Evolutionary conservation across 2,888 invertebrate species (phyloP), one percentile per base, ranked within the genome.

Genomic region (Cheilosia urbana): DNA sequence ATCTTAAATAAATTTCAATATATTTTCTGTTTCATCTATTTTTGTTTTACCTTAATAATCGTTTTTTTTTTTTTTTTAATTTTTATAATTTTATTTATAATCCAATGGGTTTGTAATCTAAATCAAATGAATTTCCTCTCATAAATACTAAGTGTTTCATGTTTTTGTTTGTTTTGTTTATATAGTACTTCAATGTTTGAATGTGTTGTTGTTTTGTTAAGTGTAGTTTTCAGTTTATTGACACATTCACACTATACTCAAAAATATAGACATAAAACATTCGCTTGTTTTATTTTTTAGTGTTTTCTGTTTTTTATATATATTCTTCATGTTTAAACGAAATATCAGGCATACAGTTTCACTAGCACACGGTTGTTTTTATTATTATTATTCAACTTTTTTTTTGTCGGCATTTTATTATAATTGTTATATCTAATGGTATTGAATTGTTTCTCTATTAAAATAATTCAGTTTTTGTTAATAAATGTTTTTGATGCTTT

Each of bases 191-290:
- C 51, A 81, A 79, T 87, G 57, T 75, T 82, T 73, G 66, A 58
- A 60, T 80, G 72, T 82, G 73, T 51, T 82, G 65, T 83, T 63
- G 24, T 47, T 30, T 73, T 82, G 51, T 79, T 65, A 55, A 63
- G 51, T 75, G 69, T 87, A 66, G 66, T 49, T 42, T 76, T 69
- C 73, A 73, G 47, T 73, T 75, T 82, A 53, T 87, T 79, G 63
- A 75, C 77, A 77, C 88, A 84, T 57, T 87, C 87, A 82, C 65
- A 69, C 83, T 62, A 71, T 83, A 87, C 84, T 80, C 87, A 87
- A 79, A 84, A 79, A 71, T 75, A 63, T 76, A 69, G 68, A 66
- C 62, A 21, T 65, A 69, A 79, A 73, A 75, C 68, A 58, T 79
- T 75, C 69, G 71, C 71, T 76, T 76, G 57, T 66, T 47, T 71